phyloP scores from a whole-genome alignment of 1,140 invertebrate genomes.

The Hyles euphorbiae region DNA sequence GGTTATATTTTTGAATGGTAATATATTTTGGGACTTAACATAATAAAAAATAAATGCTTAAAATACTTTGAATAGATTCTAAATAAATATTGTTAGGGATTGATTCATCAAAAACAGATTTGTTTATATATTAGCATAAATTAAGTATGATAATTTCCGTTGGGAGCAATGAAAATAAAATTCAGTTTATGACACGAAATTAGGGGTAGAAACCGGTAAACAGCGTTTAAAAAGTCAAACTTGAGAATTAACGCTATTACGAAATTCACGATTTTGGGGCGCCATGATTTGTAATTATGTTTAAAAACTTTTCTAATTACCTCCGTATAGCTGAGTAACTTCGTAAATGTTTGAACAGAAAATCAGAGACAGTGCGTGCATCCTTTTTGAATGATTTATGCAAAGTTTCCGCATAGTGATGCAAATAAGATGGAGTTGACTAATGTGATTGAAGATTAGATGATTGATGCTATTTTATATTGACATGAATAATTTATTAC shows the following conservation, averaged over 20 bases:
- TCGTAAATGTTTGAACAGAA: slow-evolving; percentile 21
- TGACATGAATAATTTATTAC: no score
- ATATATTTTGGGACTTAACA: no score
- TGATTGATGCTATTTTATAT: not conserved
- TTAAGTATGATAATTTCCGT: no score
- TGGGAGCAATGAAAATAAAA: not conserved
- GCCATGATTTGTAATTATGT: slow-evolving; percentile 18
- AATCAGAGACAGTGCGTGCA: slow-evolving; percentile 12
- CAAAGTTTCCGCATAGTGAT: not conserved
- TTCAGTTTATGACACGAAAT: not conserved
- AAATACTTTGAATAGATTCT: no score
- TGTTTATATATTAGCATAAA: no score
- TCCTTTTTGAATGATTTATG: slow-evolving; percentile 7
- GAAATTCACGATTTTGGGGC: slow-evolving; percentile 16
- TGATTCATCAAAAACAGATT: no score
- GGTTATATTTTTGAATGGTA: no score
- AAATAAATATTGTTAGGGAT: no score
- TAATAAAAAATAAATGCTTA: no score
- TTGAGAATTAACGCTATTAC: slow-evolving; percentile 13
- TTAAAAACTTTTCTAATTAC: slow-evolving; percentile 25
- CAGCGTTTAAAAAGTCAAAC: slow-evolving; percentile 17
- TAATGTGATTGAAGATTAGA: not conserved
- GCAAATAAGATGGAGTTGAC: not conserved
- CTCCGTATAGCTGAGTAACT: slow-evolving; percentile 15
- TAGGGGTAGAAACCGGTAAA: not conserved